These are phyloP conservation scores for Oreamnos americanus DNA, from an alignment of 2,113 vertebrate genomes.

Conservation along the genomic window DNA sequence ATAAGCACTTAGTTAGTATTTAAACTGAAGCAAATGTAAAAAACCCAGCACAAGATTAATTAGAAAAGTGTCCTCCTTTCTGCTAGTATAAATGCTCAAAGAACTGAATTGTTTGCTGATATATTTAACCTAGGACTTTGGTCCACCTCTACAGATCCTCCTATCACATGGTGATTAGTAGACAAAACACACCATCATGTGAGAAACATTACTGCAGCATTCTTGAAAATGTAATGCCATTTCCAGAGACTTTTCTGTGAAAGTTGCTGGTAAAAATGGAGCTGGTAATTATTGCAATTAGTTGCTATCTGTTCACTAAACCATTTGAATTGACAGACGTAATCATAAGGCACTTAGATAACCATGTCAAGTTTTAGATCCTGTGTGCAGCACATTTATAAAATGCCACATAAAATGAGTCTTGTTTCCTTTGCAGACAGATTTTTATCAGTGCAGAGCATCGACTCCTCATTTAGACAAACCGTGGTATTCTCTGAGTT, in stretches of 20 bases:
- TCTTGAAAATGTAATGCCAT: neutral
- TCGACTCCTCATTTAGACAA: neutral
- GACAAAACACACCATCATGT: neutral
- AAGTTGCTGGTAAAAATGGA: neutral
- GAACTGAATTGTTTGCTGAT: neutral
- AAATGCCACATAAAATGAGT: neutral
- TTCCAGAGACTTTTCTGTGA: neutral
- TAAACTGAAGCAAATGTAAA: slow-evolving; percentile 21
- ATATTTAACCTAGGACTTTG: neutral
- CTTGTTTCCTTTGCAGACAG: neutral
- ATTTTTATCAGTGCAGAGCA: neutral
- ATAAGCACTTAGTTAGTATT: neutral
- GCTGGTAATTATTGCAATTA: neutral
- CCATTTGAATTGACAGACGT: neutral
- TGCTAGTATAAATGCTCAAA: neutral
- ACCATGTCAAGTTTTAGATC: neutral
- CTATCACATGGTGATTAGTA: neutral
- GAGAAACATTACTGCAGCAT: neutral
- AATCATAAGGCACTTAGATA: neutral
- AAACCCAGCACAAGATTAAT: neutral
- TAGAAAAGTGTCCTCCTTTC: neutral
- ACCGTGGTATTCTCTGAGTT: neutral
- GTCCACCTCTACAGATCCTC: neutral
- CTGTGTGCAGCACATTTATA: neutral
- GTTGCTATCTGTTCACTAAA: neutral